Base-by-base conservation (phyloP, 2,113 vertebrate genomes). In the Scophthalmus maximus region DNA sequence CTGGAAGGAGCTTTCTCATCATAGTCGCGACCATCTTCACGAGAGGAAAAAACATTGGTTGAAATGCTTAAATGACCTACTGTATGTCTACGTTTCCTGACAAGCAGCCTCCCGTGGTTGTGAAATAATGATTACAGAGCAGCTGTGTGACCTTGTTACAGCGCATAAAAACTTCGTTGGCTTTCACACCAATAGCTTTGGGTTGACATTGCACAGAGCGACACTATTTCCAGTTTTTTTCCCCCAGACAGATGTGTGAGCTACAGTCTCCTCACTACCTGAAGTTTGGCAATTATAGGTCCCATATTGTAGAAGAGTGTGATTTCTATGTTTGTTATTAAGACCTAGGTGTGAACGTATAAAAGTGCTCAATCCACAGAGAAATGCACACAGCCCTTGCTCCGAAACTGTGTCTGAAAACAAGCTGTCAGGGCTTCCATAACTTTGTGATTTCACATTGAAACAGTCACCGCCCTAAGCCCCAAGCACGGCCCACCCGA, bases 51-150 rank as follows among this genome's bases (percentile, higher is more conserved):
- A 58, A 44, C 17, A 52, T 46, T 32, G 46, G 42, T 15, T 52
- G 38, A 49, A 78, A 46, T 47, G 44, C 22, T 56, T n/a, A 23
- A 64, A 40, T 36, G 23, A 50, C 40, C n/a, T 44, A 27, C 25
- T 30, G 25, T 18, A 14, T 26, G 60, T 47, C 51, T 25, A 47
- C 12, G 14, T 52, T 46, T 69, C n/a, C 51, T 44, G 40, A 65
- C 60, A 60, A 42, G 11, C 46, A 38, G 27, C 15, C 23, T 70
- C 46, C 38, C 17, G 53, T 46, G 30, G 50, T 27, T 6, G 12
- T 52, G 60, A 60, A 65, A 55, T 69, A 61, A 56, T 38, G 55
- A 78, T 51, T 44, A 46, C 8, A 62, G 5, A 10, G 17, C 56
- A 47, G 44, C 22, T 40, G 26, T 14, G n/a, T 71, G 65, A 63